phyloP scores from a whole-genome alignment of 1,140 invertebrate genomes.

The Cepaea nemoralis region DNA sequence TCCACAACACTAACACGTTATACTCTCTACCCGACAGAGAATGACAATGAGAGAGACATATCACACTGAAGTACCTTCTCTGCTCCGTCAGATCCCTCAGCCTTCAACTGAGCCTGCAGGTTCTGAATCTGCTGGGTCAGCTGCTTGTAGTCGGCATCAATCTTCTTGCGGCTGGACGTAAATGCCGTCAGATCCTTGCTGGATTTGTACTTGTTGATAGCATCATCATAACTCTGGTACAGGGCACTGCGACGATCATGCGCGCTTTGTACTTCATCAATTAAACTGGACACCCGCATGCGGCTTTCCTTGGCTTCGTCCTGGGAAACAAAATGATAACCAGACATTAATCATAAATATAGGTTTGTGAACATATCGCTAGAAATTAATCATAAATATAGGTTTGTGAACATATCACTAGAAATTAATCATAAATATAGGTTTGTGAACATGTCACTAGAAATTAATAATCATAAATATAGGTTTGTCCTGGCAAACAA shows the following conservation, averaged over 20 bases:
- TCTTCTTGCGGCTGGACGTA: constrained; percentile 74
- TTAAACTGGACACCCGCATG: constrained; percentile 73
- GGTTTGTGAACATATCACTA: no score
- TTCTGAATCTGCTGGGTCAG: constrained; percentile 76
- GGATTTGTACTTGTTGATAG: constrained; percentile 77
- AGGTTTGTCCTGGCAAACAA: no score
- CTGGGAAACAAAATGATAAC: constrained; percentile 53
- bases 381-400: no score
- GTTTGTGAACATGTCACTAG: no score
- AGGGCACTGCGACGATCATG: constrained; percentile 78
- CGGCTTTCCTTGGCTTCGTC: constrained; percentile 77
- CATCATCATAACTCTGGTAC: constrained; percentile 79
- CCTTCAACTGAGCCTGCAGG: constrained; percentile 76
- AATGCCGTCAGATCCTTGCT: constrained; percentile 78
- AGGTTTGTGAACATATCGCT: no score
- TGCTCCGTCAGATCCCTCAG: constrained; percentile 77
- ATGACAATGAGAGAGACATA: neutral
- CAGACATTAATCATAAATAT: neutral
- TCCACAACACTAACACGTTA: no score
- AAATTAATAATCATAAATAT: no score
- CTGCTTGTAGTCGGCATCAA: constrained; percentile 79
- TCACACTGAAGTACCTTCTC: constrained; percentile 72
- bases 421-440: no score
- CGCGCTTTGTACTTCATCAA: constrained; percentile 75
- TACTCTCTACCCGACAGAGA: neutral